Evolutionary conservation across 2,888 invertebrate species (phyloP).

Genomic region (Parnassius smintheus): DNA sequence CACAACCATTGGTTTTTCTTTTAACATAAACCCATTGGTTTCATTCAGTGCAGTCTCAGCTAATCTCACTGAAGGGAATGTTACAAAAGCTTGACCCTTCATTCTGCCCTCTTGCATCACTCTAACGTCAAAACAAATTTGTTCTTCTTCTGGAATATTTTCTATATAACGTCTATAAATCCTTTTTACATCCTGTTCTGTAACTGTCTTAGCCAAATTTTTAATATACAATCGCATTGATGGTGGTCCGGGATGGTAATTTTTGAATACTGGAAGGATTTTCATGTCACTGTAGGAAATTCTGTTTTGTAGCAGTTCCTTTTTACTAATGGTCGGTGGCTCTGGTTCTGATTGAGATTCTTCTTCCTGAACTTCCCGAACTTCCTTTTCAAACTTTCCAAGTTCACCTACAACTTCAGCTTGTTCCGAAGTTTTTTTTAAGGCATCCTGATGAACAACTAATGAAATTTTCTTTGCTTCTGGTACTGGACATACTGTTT

Average conservation of each 20-base stretch:
- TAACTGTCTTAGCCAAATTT: conserved; percentile 91
- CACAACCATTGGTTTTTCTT: conserved; percentile 95
- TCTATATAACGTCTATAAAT: conserved; percentile 87
- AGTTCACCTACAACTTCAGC: conserved; percentile 65
- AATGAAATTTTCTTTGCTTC: conserved; percentile 72
- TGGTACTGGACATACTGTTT: conserved; percentile 50
- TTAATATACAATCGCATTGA: conserved; percentile 95
- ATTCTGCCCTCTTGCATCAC: conserved; percentile 97
- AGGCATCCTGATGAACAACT: conserved; percentile 62
- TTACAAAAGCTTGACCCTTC: conserved; percentile 98
- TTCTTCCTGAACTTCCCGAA: conserved; percentile 40
- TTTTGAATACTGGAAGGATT: conserved; percentile 89
- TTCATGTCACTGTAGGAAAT: conserved; percentile 87
- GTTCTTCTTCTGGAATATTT: conserved; percentile 59
- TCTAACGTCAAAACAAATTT: conserved; percentile 83
- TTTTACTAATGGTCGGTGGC: conserved; percentile 78
- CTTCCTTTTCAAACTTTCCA: conserved; percentile 66
- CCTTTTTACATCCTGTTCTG: conserved; percentile 86
- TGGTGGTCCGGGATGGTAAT: conserved; percentile 90
- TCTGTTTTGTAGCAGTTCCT: conserved; percentile 85
- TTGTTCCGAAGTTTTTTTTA: conserved; percentile 55
- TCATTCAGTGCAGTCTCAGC: conserved; percentile 89
- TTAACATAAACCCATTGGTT: conserved; percentile 93
- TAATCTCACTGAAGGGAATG: conserved; percentile 85
- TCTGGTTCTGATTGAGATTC: conserved; percentile 43